Percentiles rank a stretch among this genome's conserved stretches.
phyloP scores from a whole-genome alignment of 2,113 vertebrate genomes.

The Mus musculus region DNA sequence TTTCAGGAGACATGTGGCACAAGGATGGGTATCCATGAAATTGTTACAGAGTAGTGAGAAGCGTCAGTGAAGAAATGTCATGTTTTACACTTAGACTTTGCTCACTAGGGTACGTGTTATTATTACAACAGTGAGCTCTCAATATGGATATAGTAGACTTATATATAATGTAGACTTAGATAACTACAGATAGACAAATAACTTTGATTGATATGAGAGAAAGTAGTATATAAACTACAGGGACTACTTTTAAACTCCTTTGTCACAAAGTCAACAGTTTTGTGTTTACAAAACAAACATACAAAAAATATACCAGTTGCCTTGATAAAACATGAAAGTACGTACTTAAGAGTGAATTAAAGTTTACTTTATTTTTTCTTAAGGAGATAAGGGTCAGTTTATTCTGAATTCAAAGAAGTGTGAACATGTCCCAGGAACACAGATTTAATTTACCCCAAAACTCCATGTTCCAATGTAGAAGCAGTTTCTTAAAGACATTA shows the following conservation, averaged over 20 bases:
- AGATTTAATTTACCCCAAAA: neutral
- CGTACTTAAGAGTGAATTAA: neutral
- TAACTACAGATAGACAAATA: neutral
- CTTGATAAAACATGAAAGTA: neutral
- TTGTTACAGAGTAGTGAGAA: neutral
- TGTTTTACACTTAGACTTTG: neutral
- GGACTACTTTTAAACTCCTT: neutral
- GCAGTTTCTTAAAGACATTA: neutral
- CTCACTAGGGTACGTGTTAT: neutral
- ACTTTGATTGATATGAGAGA: neutral
- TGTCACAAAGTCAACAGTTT: neutral
- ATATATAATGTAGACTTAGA: neutral
- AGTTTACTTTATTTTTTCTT: neutral
- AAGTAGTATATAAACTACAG: neutral
- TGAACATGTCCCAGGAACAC: neutral
- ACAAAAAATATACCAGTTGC: neutral
- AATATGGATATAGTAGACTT: neutral
- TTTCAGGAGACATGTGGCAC: too few relatives aligned
- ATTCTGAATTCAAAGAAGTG: neutral
- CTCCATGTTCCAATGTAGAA: neutral
- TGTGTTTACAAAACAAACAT: neutral
- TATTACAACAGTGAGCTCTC: neutral
- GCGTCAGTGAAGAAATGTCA: too few relatives aligned
- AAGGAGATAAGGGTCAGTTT: neutral
- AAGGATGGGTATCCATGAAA: neutral